Percentiles rank a stretch among this genome's conserved stretches.
Evolutionary conservation across 2,113 vertebrate genomes (phyloP).

Genomic region (Meles meles): DNA sequence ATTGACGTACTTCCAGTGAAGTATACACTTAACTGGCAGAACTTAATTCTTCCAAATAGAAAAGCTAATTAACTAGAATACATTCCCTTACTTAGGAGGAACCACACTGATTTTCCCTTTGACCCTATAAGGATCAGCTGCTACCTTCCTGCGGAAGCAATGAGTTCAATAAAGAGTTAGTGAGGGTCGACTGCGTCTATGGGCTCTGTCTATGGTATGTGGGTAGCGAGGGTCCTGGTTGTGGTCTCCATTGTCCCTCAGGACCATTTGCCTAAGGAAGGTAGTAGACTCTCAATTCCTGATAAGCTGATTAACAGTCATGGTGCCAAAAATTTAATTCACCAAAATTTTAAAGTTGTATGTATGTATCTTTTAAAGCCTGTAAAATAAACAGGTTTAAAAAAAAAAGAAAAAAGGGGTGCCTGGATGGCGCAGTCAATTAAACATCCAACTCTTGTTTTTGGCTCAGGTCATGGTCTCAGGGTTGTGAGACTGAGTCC

Average conservation of each 20-base stretch:
- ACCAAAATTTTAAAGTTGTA: neutral
- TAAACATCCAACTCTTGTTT: neutral
- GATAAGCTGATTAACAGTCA: too few species aligned
- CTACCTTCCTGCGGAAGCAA: neutral
- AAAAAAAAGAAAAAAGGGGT: neutral
- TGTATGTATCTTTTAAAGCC: neutral
- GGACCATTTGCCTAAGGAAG: neutral
- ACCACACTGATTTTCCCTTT: neutral
- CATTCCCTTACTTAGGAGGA: neutral
- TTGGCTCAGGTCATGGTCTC: neutral
- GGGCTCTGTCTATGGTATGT: neutral
- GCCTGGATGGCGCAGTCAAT: neutral
- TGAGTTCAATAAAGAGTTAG: neutral
- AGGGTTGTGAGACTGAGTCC: neutral
- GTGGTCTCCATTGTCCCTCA: neutral
- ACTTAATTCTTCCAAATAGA: neutral
- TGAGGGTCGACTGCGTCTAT: neutral
- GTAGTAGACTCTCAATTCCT: neutral
- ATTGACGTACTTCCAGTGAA: neutral
- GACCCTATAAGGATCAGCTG: neutral
- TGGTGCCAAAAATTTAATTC: neutral
- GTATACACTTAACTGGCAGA: neutral
- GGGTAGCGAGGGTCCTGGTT: neutral
- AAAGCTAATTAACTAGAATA: neutral
- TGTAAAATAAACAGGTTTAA: neutral